phyloP scores from a whole-genome alignment of 2,888 invertebrate species.

The Eupithecia subumbrata region DNA sequence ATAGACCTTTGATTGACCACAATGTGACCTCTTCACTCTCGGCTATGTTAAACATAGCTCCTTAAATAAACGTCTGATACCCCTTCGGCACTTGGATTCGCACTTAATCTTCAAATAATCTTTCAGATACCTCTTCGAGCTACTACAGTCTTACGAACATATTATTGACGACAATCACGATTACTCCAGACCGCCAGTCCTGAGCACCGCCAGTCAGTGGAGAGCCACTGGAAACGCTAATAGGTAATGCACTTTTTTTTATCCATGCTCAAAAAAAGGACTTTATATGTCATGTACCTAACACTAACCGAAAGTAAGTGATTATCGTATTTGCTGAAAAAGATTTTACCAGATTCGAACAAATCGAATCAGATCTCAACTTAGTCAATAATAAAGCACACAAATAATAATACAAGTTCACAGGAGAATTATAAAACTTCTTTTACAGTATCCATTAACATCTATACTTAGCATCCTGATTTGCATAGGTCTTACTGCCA shows the following conservation, averaged over 20 bases:
- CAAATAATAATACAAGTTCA: not conserved
- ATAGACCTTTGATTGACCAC: too few relatives aligned
- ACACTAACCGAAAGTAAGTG: not conserved
- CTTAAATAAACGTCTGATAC: not conserved
- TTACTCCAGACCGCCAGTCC: constrained; percentile 62
- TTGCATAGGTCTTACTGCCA: not conserved
- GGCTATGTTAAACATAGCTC: not conserved
- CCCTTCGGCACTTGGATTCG: not conserved
- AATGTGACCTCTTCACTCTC: too few relatives aligned
- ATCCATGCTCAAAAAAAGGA: not conserved
- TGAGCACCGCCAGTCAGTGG: constrained; percentile 49
- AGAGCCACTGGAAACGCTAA: constrained; percentile 11
- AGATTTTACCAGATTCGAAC: not conserved
- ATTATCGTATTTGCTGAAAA: not conserved
- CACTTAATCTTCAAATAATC: not conserved
- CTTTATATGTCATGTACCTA: not conserved
- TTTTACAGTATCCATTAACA: not conserved
- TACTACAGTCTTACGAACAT: constrained; percentile 88
- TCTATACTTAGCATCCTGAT: not conserved
- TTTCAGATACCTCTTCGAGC: constrained; percentile 85
- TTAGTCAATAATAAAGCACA: not conserved
- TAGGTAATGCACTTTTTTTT: constrained; percentile 22
- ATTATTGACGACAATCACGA: constrained; percentile 66
- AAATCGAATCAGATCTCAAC: not conserved
- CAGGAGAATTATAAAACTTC: not conserved